Evolutionary conservation across 2,888 invertebrate species (phyloP).

Genomic region (Megamerina dolium): DNA sequence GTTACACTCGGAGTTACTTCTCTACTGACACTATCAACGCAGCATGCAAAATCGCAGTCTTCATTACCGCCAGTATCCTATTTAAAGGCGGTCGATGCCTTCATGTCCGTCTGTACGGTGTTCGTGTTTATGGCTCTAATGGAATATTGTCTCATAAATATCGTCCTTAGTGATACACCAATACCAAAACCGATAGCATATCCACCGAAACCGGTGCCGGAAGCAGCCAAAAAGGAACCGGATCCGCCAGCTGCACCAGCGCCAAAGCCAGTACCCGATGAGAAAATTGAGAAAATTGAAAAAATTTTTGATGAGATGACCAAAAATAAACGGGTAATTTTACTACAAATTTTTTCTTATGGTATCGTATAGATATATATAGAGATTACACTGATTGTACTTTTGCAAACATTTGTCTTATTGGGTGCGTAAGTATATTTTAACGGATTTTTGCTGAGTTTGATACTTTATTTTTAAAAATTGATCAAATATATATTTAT

Average conservation of each 20-base stretch:
- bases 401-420: too few species aligned
- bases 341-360: too few species aligned
- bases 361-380: too few species aligned
- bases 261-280: slow-evolving; percentile 32
- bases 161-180: slow-evolving; percentile 47
- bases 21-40: slow-evolving; percentile 79
- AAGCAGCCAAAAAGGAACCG: slow-evolving; percentile 38
- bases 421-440: too few species aligned
- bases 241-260: slow-evolving; percentile 24
- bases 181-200: slow-evolving; percentile 47
- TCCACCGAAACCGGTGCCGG: slow-evolving; percentile 45
- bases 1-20: slow-evolving; percentile 91
- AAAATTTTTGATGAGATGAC: slow-evolving; percentile 49
- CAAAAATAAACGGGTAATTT: slow-evolving; percentile 40
- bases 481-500: too few species aligned
- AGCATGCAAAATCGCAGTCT: slow-evolving; percentile 91
- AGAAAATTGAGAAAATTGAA: slow-evolving; percentile 47
- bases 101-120: slow-evolving; percentile 88
- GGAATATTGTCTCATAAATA: slow-evolving; percentile 88
- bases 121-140: slow-evolving; percentile 91
- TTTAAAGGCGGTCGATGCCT: slow-evolving; percentile 85
- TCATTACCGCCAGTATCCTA: slow-evolving; percentile 89
- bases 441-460: too few species aligned
- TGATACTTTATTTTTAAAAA: too few species aligned
- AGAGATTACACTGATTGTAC: too few species aligned